phyloP scores from a whole-genome alignment of 1,140 invertebrate genomes.

The Mamestra configurata region DNA sequence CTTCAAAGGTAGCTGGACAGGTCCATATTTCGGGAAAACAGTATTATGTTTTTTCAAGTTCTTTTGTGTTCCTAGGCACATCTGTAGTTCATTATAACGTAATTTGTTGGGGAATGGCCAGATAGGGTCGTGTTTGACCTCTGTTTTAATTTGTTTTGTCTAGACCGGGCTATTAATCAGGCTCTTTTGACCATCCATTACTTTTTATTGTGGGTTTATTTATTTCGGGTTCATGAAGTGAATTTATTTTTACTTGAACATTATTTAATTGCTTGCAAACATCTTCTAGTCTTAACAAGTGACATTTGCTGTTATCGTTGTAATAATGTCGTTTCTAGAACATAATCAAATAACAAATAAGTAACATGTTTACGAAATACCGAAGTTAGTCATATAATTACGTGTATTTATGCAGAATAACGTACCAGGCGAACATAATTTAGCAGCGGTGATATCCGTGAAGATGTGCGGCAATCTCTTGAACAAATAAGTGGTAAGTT shows the following conservation, averaged over 20 bases:
- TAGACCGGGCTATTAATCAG: conserved; percentile 35
- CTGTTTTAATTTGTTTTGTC: conserved; percentile 23
- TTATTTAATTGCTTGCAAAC: not conserved
- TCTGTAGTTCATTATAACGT: conserved; percentile 12
- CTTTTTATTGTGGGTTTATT: conserved; percentile 20
- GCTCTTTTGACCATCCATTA: conserved; percentile 6
- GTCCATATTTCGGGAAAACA: not conserved
- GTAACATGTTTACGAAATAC: too few species aligned
- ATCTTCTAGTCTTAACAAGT: not conserved
- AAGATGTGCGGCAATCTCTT: too few species aligned
- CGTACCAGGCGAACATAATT: not conserved
- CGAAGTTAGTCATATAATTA: too few species aligned
- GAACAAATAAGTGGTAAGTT: not conserved
- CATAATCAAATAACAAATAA: too few species aligned
- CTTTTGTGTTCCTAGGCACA: not conserved
- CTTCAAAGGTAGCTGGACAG: not conserved
- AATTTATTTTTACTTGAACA: not conserved
- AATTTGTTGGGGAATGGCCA: conserved; percentile 14
- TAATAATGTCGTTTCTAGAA: too few species aligned
- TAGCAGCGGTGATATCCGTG: not conserved
- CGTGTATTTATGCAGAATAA: too few species aligned
- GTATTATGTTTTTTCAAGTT: not conserved
- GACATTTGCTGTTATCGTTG: too few species aligned
- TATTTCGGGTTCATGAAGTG: not conserved
- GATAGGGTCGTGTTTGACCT: conserved; percentile 27